Conservation (phyloP, 2,113 vertebrate genomes). For the Leptosomus discolor region DNA sequence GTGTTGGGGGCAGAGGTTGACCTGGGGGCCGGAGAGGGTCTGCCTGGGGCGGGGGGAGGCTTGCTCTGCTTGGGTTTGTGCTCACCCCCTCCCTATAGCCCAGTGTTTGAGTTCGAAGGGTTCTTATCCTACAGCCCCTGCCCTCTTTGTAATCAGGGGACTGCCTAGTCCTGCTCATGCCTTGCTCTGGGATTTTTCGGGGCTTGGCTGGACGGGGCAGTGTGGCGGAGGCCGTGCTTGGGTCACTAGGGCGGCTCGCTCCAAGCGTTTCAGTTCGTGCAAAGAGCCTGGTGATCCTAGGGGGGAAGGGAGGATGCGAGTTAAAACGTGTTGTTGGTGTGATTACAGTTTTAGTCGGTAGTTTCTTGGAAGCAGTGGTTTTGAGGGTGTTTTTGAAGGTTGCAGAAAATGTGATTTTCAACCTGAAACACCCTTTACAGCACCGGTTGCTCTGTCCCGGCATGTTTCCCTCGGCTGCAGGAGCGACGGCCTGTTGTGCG, state of each 20-base stretch:
- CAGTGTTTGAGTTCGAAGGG: not conserved
- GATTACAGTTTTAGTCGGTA: not conserved
- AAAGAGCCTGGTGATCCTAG: not conserved
- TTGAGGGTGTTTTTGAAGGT: not conserved
- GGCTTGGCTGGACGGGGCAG: not conserved
- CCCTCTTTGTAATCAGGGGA: not conserved
- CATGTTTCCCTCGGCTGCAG: not conserved
- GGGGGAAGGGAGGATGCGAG: not conserved
- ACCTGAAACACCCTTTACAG: not conserved
- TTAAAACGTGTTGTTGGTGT: not conserved
- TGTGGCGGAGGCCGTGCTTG: not conserved
- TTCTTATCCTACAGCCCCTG: not conserved
- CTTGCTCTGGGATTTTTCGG: not conserved
- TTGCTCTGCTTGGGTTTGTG: not conserved
- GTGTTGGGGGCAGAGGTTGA: not conserved
- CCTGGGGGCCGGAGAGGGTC: not conserved
- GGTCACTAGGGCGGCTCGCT: not conserved
- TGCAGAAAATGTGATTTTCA: not conserved
- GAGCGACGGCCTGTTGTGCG: fast-evolving
- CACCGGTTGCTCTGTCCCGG: not conserved
- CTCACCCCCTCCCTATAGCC: not conserved
- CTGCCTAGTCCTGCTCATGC: not conserved
- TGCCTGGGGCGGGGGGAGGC: not conserved
- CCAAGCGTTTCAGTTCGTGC: not conserved
- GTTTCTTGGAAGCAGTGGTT: not conserved